Evolutionary conservation across 2,113 vertebrate species (phyloP).

Genomic region (Probosciger aterrimus): DNA sequence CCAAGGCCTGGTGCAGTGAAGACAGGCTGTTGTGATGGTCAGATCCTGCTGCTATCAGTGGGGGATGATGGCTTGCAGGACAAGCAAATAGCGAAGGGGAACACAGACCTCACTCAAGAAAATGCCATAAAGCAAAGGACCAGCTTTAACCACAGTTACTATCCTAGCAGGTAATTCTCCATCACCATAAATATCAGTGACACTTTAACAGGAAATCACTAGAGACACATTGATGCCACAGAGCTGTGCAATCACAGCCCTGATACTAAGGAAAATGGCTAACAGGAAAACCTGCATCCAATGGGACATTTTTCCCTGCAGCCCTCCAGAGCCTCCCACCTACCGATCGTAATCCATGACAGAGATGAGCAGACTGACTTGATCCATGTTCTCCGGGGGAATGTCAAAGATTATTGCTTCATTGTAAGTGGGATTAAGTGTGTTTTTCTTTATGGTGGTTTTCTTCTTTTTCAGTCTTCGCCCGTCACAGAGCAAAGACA

Average conservation of each 20-base stretch:
- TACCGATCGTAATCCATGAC: slow-evolving; percentile 99
- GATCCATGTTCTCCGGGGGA: slow-evolving; percentile 97
- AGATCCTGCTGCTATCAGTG: not conserved
- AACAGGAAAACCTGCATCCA: not conserved
- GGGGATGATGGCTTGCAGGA: not conserved
- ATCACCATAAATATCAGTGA: not conserved
- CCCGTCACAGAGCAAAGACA: slow-evolving; percentile 94
- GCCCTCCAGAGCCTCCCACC: slow-evolving; percentile 4
- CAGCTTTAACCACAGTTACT: not conserved
- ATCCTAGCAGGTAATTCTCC: not conserved
- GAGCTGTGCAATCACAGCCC: not conserved
- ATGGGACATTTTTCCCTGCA: not conserved
- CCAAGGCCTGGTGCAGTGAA: not conserved
- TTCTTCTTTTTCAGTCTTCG: slow-evolving; percentile 98
- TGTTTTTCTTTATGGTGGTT: slow-evolving; percentile 98
- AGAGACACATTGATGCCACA: not conserved
- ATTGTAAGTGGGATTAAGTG: slow-evolving; percentile 95
- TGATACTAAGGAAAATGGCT: not conserved
- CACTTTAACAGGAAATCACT: not conserved
- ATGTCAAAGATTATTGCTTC: slow-evolving; percentile 99
- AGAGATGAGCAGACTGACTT: slow-evolving; percentile 96
- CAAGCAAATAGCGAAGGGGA: not conserved
- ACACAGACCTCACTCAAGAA: not conserved
- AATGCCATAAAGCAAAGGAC: not conserved
- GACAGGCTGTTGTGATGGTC: not conserved